A percentile compares a stretch with the other conserved stretches of the same genome.
These are phyloP conservation scores for Megaceryle maxima DNA, from an alignment of 2,113 vertebrate species.

Conservation along the genomic window DNA sequence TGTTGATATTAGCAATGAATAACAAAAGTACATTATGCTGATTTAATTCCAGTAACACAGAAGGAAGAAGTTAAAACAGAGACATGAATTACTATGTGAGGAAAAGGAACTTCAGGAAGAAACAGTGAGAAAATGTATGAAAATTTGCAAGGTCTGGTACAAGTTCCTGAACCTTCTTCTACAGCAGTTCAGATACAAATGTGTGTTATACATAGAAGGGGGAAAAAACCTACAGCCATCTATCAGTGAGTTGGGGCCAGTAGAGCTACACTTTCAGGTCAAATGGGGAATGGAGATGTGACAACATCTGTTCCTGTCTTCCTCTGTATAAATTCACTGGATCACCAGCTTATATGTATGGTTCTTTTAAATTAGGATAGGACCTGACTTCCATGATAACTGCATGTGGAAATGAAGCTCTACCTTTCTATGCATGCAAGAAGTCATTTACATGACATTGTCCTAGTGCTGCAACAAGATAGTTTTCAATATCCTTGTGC, in stretches of 20 bases:
- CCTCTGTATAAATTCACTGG: neutral
- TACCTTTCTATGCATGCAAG: neutral
- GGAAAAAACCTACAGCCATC: neutral
- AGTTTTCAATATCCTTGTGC: neutral
- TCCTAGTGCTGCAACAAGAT: neutral
- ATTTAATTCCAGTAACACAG: neutral
- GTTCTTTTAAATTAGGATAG: neutral
- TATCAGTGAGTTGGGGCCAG: neutral
- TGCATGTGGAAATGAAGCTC: neutral
- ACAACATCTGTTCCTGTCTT: neutral
- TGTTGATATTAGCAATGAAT: neutral
- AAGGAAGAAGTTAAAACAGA: neutral
- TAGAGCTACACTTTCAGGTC: neutral
- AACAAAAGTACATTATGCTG: neutral
- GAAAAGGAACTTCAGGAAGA: neutral
- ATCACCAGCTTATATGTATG: neutral
- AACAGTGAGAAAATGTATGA: neutral
- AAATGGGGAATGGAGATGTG: neutral
- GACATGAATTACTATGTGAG: neutral
- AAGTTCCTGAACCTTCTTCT: neutral
- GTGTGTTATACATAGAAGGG: fast-evolving
- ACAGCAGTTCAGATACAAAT: neutral
- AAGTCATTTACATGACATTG: neutral
- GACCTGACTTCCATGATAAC: neutral
- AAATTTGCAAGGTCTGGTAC: neutral